phyloP scores from a whole-genome alignment of 2,113 vertebrate species.

The Muntiacus reevesi region DNA sequence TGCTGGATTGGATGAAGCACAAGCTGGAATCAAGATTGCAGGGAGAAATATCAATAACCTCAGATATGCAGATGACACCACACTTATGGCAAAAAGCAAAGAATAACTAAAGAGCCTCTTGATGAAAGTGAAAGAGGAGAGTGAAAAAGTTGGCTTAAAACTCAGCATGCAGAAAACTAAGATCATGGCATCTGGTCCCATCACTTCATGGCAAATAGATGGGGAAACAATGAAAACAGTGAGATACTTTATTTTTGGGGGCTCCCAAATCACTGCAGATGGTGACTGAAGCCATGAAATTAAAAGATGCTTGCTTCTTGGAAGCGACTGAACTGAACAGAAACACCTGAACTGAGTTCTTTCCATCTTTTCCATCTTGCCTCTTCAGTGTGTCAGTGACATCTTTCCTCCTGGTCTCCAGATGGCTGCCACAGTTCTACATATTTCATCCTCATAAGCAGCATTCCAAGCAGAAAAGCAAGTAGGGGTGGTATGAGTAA shows the following conservation, averaged over 20 bases:
- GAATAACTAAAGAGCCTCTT: background rate
- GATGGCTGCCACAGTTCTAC: background rate
- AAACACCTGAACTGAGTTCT: background rate
- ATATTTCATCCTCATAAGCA: background rate
- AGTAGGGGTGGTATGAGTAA: background rate
- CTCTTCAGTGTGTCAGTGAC: background rate
- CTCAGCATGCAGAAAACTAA: background rate
- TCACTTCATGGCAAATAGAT: background rate
- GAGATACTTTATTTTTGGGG: background rate
- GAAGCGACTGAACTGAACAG: background rate
- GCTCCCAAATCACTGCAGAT: background rate
- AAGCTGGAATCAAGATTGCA: background rate
- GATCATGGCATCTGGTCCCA: background rate
- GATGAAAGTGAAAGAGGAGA: background rate
- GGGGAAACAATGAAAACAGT: background rate
- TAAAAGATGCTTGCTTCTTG: background rate
- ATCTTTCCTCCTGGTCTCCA: background rate
- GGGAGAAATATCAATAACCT: background rate
- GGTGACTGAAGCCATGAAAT: background rate
- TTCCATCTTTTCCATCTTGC: background rate
- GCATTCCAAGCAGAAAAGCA: constrained; percentile 16
- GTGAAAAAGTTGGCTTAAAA: background rate
- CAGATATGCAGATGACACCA: background rate
- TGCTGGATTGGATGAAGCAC: background rate
- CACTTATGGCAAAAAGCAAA: background rate